These are phyloP conservation scores for Loriculus beryllinus DNA, from an alignment of 2,797 vertebrate genomes.

Conservation along the genomic window DNA sequence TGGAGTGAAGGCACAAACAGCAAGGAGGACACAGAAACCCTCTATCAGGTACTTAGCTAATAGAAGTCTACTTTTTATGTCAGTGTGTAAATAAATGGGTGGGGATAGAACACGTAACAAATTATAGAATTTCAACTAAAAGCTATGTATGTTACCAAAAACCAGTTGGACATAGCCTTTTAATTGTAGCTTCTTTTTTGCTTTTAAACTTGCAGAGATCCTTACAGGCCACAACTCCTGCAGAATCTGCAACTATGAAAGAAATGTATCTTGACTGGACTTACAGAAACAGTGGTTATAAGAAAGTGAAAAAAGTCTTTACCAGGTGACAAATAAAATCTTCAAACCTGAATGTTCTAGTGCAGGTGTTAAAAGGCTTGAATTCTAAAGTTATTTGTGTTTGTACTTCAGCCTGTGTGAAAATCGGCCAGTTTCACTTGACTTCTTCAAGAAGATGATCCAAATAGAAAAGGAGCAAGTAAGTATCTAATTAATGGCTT, in stretches of 20 bases:
- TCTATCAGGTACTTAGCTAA: constrained; percentile 84
- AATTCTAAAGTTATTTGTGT: background rate
- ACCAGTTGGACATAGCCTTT: background rate
- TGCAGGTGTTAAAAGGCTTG: background rate
- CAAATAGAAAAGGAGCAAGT: constrained; percentile 93
- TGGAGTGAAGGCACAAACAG: constrained; percentile 82
- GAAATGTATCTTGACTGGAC: constrained; percentile 90
- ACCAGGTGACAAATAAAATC: constrained; percentile 76
- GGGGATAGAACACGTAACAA: background rate
- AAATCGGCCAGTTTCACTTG: constrained; percentile 84
- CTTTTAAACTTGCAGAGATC: constrained; percentile 80
- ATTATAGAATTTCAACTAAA: background rate
- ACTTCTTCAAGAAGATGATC: constrained; percentile 91
- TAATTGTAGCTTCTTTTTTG: background rate
- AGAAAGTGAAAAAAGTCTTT: constrained; percentile 86
- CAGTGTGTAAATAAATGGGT: background rate
- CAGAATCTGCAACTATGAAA: constrained; percentile 84
- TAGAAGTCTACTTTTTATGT: background rate
- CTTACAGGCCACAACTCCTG: constrained; percentile 71
- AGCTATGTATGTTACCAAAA: background rate
- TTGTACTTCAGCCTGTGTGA: constrained; percentile 84
- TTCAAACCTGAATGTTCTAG: background rate
- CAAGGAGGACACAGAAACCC: constrained; percentile 79
- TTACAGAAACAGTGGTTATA: constrained; percentile 84
- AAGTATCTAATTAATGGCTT: constrained; percentile 14